Conservation (phyloP, 2,888 invertebrate genomes). For the Candidula unifasciata region DNA sequence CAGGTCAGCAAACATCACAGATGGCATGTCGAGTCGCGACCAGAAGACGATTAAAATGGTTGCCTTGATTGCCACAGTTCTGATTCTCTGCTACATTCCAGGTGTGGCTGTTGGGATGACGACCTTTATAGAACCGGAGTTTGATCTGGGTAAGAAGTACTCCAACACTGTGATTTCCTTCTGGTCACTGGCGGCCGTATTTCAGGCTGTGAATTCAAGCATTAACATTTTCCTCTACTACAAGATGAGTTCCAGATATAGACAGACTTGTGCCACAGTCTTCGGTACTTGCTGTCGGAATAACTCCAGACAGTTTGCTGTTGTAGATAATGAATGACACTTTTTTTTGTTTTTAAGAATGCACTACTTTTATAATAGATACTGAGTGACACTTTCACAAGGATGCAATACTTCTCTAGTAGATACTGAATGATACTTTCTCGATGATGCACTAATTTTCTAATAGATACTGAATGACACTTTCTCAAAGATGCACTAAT, state of each 20-base stretch:
- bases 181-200: neutral
- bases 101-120: neutral
- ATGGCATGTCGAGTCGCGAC: neutral
- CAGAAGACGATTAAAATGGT: neutral
- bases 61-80: neutral
- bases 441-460: too few relatives aligned
- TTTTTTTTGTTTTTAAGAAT: too few relatives aligned
- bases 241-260: slow-evolving; percentile 14
- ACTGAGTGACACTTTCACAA: too few relatives aligned
- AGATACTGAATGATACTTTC: too few relatives aligned
- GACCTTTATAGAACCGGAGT: neutral
- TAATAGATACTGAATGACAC: too few relatives aligned
- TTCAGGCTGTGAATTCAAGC: neutral
- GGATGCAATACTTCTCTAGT: too few relatives aligned
- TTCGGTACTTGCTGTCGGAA: neutral
- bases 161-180: neutral
- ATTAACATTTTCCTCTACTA: slow-evolving; percentile 5
- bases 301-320: too few relatives aligned
- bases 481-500: too few relatives aligned
- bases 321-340: too few relatives aligned
- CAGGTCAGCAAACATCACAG: neutral
- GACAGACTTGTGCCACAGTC: neutral
- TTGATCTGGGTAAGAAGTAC: neutral
- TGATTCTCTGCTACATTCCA: neutral
- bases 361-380: too few relatives aligned